These are phyloP conservation scores for Drosophila willistoni DNA, from an alignment of 1,140 invertebrate genomes.

Conservation along the genomic window DNA sequence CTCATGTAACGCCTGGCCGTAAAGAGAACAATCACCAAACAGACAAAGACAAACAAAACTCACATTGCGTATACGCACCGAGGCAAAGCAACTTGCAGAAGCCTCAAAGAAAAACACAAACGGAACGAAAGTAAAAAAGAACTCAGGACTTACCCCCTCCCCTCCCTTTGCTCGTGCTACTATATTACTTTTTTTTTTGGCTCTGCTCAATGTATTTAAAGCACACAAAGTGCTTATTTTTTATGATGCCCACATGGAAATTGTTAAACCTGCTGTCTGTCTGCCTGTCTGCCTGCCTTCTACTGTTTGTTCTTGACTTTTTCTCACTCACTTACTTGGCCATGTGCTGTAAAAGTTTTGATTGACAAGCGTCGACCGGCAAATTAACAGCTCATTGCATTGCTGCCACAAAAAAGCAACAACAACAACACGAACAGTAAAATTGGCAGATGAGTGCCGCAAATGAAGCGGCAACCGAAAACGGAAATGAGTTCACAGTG, in stretches of 20 bases:
- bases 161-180: too few relatives aligned
- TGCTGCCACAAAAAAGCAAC: slow-evolving; percentile 39
- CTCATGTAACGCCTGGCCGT: slow-evolving; percentile 28
- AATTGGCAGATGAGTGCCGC: slow-evolving; percentile 26
- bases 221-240: slow-evolving; percentile 51
- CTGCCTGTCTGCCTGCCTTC: slow-evolving; percentile 15
- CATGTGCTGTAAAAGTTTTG: slow-evolving; percentile 61
- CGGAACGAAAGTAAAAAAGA: slow-evolving; percentile 5
- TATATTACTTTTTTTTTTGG: background rate
- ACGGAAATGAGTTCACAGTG: slow-evolving; percentile 74
- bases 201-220: slow-evolving; percentile 57
- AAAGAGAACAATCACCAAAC: slow-evolving; percentile 23
- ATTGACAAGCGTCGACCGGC: slow-evolving; percentile 61
- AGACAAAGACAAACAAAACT: slow-evolving; percentile 46
- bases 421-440: slow-evolving; percentile 17
- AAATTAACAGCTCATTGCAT: slow-evolving; percentile 72
- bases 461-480: slow-evolving; percentile 61
- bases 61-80: slow-evolving; percentile 56
- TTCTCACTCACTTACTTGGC: slow-evolving; percentile 22
- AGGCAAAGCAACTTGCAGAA: background rate
- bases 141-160: background rate
- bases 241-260: slow-evolving; percentile 34
- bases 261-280: slow-evolving; percentile 4
- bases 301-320: slow-evolving; percentile 22
- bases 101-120: slow-evolving; percentile 4